These are phyloP conservation scores for Orthosia cruda DNA, from an alignment of 2,888 invertebrate species.

Conservation along the genomic window DNA sequence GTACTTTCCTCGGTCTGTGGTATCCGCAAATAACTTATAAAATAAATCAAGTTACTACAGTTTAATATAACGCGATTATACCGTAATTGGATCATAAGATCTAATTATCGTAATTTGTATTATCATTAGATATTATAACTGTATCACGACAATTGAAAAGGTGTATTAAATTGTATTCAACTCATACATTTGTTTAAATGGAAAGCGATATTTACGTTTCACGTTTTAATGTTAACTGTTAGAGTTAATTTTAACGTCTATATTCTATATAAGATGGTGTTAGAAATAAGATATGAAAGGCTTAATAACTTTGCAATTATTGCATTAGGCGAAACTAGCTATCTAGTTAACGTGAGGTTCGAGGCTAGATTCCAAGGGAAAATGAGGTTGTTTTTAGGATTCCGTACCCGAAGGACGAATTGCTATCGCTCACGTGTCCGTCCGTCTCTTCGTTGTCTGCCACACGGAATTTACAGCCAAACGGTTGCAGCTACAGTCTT, in stretches of 20 bases:
- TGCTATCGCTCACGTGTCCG: too few relatives aligned
- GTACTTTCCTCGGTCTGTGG: background rate
- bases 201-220: slow-evolving; percentile 31
- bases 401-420: too few relatives aligned
- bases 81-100: slow-evolving; percentile 42
- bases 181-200: slow-evolving; percentile 33
- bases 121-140: slow-evolving; percentile 34
- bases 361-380: background rate
- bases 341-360: background rate
- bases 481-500: too few relatives aligned
- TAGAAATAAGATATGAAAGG: slow-evolving; percentile 13
- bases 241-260: slow-evolving; percentile 26
- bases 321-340: background rate
- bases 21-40: slow-evolving; percentile 18
- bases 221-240: slow-evolving; percentile 31
- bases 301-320: background rate
- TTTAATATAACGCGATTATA: slow-evolving; percentile 43
- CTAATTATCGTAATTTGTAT: slow-evolving; percentile 52
- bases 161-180: slow-evolving; percentile 40
- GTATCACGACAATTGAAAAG: slow-evolving; percentile 41
- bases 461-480: too few relatives aligned
- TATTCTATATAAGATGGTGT: slow-evolving; percentile 4
- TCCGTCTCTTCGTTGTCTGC: too few relatives aligned
- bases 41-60: slow-evolving; percentile 14
- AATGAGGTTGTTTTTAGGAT: too few relatives aligned